A percentile compares a stretch with the other conserved stretches of the same genome.
These are phyloP conservation scores for Peromyscus maniculatus DNA, from an alignment of 2,113 vertebrate species.

Conservation along the genomic window DNA sequence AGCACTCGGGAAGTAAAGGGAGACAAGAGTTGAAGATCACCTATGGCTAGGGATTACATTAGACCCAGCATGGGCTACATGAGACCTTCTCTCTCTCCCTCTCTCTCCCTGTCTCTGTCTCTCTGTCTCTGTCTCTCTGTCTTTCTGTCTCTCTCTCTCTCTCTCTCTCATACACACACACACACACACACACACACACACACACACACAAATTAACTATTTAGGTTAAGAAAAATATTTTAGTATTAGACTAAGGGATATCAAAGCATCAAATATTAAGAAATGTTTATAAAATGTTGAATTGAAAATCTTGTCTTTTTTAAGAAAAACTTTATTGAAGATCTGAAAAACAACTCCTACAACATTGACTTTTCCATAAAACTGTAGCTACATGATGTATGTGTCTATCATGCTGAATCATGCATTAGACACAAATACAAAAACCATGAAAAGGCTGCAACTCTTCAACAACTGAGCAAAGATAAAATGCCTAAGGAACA, in stretches of 20 bases:
- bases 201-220: not conserved
- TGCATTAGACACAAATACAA: not conserved
- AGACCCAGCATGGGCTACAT: not conserved
- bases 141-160: too few species aligned
- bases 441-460: not conserved
- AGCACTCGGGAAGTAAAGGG: not conserved
- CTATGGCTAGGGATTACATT: not conserved
- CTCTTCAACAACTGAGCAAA: not conserved
- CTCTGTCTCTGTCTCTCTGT: too few species aligned
- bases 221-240: not conserved
- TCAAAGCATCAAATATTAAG: not conserved
- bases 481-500: not conserved
- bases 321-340: not conserved
- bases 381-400: not conserved
- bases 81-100: too few species aligned
- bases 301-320: not conserved
- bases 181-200: not conserved
- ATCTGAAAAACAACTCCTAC: not conserved
- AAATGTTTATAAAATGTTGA: not conserved
- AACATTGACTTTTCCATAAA: not conserved
- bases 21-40: not conserved
- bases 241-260: not conserved
- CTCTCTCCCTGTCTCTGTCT: too few species aligned
- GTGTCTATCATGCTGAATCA: not conserved
- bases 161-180: not conserved